Base-by-base conservation (phyloP, 2,888 invertebrate species). In the Eupithecia inturbata region DNA sequence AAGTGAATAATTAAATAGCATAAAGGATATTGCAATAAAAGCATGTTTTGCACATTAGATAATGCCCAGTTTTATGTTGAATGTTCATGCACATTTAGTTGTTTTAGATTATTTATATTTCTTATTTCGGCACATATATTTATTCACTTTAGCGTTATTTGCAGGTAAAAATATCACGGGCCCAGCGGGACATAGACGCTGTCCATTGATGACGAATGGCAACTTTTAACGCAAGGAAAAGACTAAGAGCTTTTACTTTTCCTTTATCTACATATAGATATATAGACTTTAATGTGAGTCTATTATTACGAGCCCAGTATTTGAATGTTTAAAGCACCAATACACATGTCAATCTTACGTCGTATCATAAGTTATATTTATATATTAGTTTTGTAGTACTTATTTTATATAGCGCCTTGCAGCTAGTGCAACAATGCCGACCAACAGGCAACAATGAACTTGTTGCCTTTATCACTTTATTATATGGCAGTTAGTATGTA, bases 181-280 rank as follows among this genome's bases (percentile, higher is more conserved):
- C 99, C 72, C 99, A 99, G 93, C 96, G 99, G 81, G 98, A 98
- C 90, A 99, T 99, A 88, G 98, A 99, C 91, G 96, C 96, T 79
- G 96, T 96, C 82, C 96, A 95, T 89, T 96, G 91, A 68, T 57
- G 67, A 68, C 73, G 68, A 71, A 68, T 70, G 60, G 69, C 68
- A 71, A 71, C 53, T 64, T 39, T 76, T 39, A 69, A 72, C 62
- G 71, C 73, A 76, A 73, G 73, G 71, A 68, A 71, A 22, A 72
- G 26, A 67, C 33, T 67, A 71, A 26, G 63, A 64, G 63, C 36
- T 71, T 78, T 73, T 45, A 67, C 74, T 67, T 71, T 74, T 66
- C 64, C 53, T 33, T 41, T 70, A 73, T 67, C 68, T 71, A 26
- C 45, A 71, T 57, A 75, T 69, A 62, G 66, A 49, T 70, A 67